A percentile compares a stretch with the other conserved stretches of the same genome.
Conservation (phyloP, 2,113 vertebrate genomes). For the Greenwoodochromis staneri region DNA sequence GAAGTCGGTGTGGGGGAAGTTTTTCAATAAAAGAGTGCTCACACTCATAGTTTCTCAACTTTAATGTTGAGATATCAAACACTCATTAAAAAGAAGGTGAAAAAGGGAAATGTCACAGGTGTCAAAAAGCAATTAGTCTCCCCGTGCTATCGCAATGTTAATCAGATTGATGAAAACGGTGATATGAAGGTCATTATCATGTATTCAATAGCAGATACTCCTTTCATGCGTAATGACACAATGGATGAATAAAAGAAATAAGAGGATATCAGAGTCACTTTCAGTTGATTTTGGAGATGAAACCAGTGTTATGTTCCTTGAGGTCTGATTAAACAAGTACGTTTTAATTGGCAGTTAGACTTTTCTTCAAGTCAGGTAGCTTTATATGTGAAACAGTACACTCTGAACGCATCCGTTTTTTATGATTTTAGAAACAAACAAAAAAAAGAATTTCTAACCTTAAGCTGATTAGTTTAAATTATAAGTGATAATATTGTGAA, state of each 20-base stretch:
- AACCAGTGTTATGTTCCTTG: constrained; percentile 29
- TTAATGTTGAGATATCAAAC: constrained; percentile 36
- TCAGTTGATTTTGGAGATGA: constrained; percentile 50
- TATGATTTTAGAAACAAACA: not conserved
- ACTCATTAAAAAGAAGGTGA: constrained; percentile 41
- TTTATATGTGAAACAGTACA: constrained; percentile 48
- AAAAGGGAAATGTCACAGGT: constrained; percentile 61
- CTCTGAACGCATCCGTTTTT: not conserved
- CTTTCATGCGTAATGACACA: constrained; percentile 50
- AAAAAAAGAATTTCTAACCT: not conserved
- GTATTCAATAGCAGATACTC: constrained; percentile 43
- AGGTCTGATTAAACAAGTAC: constrained; percentile 7
- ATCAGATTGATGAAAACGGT: constrained; percentile 52
- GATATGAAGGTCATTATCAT: constrained; percentile 50
- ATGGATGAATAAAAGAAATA: constrained; percentile 40
- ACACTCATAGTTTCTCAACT: constrained; percentile 26
- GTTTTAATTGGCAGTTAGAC: constrained; percentile 40
- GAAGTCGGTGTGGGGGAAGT: constrained; percentile 40
- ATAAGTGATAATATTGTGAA: not conserved
- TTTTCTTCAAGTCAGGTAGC: not conserved
- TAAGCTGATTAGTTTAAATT: not conserved
- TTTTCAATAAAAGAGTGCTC: constrained; percentile 28
- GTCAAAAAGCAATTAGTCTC: constrained; percentile 72
- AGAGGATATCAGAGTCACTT: constrained; percentile 29
- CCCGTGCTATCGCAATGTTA: constrained; percentile 49